phyloP scores from a whole-genome alignment of 2,888 invertebrate genomes.

The Campoplex nolae region DNA sequence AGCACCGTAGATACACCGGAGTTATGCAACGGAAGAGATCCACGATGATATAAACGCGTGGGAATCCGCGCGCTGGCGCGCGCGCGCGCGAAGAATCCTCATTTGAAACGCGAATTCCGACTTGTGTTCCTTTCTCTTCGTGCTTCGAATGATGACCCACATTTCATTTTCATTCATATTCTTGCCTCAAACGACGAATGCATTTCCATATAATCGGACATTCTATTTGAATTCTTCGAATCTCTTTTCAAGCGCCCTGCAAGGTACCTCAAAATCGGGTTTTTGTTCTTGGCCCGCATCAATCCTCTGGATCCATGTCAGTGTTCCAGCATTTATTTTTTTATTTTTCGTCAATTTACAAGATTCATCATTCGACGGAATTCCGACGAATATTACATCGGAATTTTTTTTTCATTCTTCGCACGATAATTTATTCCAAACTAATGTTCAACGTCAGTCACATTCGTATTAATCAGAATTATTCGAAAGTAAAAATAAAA shows the following conservation, averaged over 20 bases:
- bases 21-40: constrained; percentile 48
- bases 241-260: neutral
- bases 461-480: neutral
- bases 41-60: constrained; percentile 37
- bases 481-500: neutral
- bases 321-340: neutral
- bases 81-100: constrained; percentile 48
- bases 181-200: constrained; percentile 21
- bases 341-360: neutral
- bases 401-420: neutral
- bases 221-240: constrained; percentile 13
- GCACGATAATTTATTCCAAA: neutral
- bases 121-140: constrained; percentile 57
- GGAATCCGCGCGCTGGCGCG: constrained; percentile 39
- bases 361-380: neutral
- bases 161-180: constrained; percentile 62
- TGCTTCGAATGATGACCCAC: constrained; percentile 60
- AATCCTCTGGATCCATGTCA: neutral
- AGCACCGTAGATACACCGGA: neutral
- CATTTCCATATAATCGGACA: constrained; percentile 44
- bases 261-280: neutral
- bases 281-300: neutral
- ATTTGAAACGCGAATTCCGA: constrained; percentile 57
- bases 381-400: neutral
- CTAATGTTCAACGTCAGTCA: neutral